Conservation (phyloP, 2,113 vertebrate species). For the Psophia crepitans region DNA sequence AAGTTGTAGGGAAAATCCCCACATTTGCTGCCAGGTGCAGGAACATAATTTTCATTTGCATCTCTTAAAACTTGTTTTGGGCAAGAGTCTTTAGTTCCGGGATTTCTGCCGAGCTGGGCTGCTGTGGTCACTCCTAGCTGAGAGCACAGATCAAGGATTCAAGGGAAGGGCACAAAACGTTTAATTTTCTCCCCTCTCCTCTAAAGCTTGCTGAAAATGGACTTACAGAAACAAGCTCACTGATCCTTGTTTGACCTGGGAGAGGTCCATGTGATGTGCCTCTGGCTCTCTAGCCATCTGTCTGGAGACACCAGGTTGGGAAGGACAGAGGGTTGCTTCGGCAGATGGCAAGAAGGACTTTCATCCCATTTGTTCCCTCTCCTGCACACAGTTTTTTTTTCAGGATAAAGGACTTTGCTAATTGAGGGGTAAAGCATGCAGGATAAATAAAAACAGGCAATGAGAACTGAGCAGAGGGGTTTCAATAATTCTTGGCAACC, state of each 20-base stretch:
- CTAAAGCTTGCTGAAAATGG: neutral
- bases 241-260: neutral
- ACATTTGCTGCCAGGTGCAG: neutral
- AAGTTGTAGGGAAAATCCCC: neutral
- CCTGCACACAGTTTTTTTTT: neutral
- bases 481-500: neutral
- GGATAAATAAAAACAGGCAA: neutral
- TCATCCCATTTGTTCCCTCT: neutral
- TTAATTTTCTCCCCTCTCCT: neutral
- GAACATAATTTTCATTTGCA: neutral
- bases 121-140: neutral
- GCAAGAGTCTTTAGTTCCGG: neutral
- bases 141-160: neutral
- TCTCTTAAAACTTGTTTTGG: neutral
- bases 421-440: neutral
- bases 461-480: neutral
- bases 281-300: neutral
- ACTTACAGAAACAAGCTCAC: neutral
- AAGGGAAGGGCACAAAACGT: neutral
- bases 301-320: slow-evolving; percentile 18
- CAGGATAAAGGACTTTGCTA: neutral
- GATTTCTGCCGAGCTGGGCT: neutral
- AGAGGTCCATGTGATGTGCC: neutral
- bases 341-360: slow-evolving; percentile 9
- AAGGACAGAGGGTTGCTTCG: neutral